These are phyloP conservation scores for Ptychadena robeensis DNA, from an alignment of 2,797 vertebrate genomes.

Conservation along the genomic window DNA sequence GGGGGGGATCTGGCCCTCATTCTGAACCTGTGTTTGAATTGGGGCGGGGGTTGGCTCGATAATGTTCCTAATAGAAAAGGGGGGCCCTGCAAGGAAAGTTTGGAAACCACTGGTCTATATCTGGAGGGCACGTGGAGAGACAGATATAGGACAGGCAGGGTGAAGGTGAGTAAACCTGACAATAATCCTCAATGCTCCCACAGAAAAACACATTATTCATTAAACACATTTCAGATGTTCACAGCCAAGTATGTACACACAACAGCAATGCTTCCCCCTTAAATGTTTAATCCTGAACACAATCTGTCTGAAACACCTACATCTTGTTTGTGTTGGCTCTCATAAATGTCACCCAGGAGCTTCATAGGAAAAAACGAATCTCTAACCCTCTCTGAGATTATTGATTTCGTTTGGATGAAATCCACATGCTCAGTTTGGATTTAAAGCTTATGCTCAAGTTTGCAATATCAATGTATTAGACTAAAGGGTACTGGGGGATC, in stretches of 20 bases:
- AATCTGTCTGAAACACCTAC: slow-evolving; percentile 43
- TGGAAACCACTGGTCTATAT: too few relatives aligned
- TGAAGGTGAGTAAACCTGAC: background rate
- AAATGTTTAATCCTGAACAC: slow-evolving; percentile 33
- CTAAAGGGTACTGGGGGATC: background rate
- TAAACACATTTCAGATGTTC: slow-evolving; percentile 14
- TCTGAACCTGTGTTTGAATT: too few relatives aligned
- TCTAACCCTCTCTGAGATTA: background rate
- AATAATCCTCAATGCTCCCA: background rate
- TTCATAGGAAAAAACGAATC: background rate
- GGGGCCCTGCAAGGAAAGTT: too few relatives aligned
- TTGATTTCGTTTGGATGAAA: background rate
- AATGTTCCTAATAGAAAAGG: too few relatives aligned
- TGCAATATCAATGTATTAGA: background rate
- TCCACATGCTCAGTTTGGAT: background rate
- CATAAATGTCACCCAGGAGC: slow-evolving; percentile 40
- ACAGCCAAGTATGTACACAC: slow-evolving; percentile 24
- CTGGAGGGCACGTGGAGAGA: too few relatives aligned
- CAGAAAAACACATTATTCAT: background rate
- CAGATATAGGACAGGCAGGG: background rate
- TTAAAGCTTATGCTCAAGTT: background rate
- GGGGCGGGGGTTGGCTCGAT: too few relatives aligned
- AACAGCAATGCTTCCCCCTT: slow-evolving; percentile 6
- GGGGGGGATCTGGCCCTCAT: too few relatives aligned
- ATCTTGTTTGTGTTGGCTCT: slow-evolving; percentile 24